Evolutionary conservation across 2,797 vertebrate genomes (phyloP).

Genomic region (Alauda arvensis): DNA sequence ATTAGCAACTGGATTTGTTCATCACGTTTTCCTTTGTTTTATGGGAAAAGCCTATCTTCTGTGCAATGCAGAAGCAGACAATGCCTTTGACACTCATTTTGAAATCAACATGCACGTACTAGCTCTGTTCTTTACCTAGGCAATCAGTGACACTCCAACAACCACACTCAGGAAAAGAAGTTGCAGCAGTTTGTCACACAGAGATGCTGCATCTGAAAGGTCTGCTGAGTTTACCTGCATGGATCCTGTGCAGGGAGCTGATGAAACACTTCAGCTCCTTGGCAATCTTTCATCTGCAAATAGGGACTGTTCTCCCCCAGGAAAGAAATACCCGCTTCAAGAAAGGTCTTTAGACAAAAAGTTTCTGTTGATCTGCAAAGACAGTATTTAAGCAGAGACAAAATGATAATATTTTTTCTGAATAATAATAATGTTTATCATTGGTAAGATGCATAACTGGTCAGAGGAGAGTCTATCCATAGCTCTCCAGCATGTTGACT

Average conservation of each 20-base stretch:
- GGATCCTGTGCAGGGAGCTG: neutral
- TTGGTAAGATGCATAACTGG: neutral
- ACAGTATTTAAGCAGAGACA: neutral
- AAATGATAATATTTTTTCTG: neutral
- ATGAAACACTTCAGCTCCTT: neutral
- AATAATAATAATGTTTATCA: neutral
- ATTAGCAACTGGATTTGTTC: neutral
- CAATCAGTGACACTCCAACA: neutral
- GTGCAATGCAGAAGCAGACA: neutral
- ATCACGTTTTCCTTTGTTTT: neutral
- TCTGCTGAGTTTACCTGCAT: neutral
- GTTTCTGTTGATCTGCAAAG: neutral
- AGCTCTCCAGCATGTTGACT: neutral
- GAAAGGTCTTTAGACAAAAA: neutral
- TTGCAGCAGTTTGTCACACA: neutral
- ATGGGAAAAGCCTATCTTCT: neutral
- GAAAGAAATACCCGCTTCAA: neutral
- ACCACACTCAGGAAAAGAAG: fast-evolving
- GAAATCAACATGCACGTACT: neutral
- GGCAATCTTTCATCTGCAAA: neutral
- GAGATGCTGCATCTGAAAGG: neutral
- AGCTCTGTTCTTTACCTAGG: neutral
- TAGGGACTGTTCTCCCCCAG: neutral
- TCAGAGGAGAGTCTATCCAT: neutral
- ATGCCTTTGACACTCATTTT: neutral